Percentiles rank a stretch among this genome's conserved stretches.
phyloP scores from a whole-genome alignment of 2,113 vertebrate genomes.

The Phycodurus eques region DNA sequence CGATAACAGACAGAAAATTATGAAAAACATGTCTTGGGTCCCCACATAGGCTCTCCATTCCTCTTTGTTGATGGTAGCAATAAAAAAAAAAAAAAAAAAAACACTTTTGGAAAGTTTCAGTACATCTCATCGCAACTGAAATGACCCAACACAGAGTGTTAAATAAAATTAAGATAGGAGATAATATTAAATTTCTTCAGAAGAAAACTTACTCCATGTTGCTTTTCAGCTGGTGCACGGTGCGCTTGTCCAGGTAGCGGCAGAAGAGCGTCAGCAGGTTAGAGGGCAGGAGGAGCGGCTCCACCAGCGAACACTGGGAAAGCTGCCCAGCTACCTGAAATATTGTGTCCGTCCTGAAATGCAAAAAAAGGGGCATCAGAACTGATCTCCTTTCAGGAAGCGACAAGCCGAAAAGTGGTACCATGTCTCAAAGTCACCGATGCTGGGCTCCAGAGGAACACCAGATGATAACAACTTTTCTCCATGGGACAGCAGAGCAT shows the following conservation, averaged over 20 bases:
- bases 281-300: conserved; percentile 85
- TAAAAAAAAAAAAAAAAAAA: too few relatives aligned
- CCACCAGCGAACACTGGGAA: conserved; percentile 81
- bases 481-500: conserved; percentile 86
- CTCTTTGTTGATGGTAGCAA: too few relatives aligned
- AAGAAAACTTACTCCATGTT: conserved; percentile 82
- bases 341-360: conserved; percentile 82
- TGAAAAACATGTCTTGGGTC: too few relatives aligned
- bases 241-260: conserved; percentile 89
- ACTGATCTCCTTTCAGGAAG: background rate
- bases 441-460: conserved; percentile 72
- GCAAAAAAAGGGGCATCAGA: background rate
- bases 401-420: conserved; percentile 40
- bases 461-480: conserved; percentile 84
- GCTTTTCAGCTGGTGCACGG: conserved; percentile 82
- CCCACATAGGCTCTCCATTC: too few relatives aligned
- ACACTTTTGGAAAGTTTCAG: too few relatives aligned
- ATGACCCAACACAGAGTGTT: too few relatives aligned
- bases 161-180: too few relatives aligned
- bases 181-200: too few relatives aligned
- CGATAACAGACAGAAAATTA: background rate
- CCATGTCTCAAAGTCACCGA: conserved; percentile 84
- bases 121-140: too few relatives aligned
- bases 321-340: conserved; percentile 87
- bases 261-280: conserved; percentile 92